These are phyloP conservation scores for Furnarius figulus DNA, from an alignment of 2,113 vertebrate genomes.

Conservation along the genomic window DNA sequence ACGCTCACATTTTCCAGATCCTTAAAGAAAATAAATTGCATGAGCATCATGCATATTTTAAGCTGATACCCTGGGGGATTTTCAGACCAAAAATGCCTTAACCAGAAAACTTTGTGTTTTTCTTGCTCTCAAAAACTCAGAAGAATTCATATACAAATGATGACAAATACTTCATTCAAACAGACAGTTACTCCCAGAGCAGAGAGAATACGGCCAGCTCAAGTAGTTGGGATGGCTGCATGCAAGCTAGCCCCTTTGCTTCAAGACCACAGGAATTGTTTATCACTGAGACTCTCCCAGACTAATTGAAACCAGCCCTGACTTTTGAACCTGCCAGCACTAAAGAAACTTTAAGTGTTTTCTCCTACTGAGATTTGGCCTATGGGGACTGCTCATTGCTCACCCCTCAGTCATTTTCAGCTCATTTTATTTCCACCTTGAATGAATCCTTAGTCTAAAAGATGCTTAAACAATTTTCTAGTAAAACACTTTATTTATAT, in stretches of 20 bases:
- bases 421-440: slow-evolving; percentile 59
- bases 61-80: slow-evolving; percentile 44
- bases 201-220: slow-evolving; percentile 40
- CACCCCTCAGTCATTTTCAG: slow-evolving; percentile 52
- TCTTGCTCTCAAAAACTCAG: slow-evolving; percentile 57
- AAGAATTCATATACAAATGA: slow-evolving; percentile 56
- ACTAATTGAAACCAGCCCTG: slow-evolving; percentile 85
- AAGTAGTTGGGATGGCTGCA: slow-evolving; percentile 45
- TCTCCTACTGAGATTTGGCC: slow-evolving; percentile 72
- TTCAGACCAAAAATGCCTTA: slow-evolving; percentile 59
- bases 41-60: slow-evolving; percentile 41
- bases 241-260: slow-evolving; percentile 62
- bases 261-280: slow-evolving; percentile 88
- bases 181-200: slow-evolving; percentile 48
- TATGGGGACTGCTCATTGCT: slow-evolving; percentile 72
- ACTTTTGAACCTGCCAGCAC: slow-evolving; percentile 81
- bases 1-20: slow-evolving; percentile 53
- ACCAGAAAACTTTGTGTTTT: slow-evolving; percentile 60
- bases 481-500: neutral
- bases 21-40: slow-evolving; percentile 58
- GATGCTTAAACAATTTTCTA: neutral
- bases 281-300: slow-evolving; percentile 81
- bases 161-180: slow-evolving; percentile 58
- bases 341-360: slow-evolving; percentile 79
- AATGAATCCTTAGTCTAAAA: slow-evolving; percentile 41